These are phyloP conservation scores for Pseudochirops cupreus DNA, from an alignment of 2,797 vertebrate genomes.

Conservation along the genomic window DNA sequence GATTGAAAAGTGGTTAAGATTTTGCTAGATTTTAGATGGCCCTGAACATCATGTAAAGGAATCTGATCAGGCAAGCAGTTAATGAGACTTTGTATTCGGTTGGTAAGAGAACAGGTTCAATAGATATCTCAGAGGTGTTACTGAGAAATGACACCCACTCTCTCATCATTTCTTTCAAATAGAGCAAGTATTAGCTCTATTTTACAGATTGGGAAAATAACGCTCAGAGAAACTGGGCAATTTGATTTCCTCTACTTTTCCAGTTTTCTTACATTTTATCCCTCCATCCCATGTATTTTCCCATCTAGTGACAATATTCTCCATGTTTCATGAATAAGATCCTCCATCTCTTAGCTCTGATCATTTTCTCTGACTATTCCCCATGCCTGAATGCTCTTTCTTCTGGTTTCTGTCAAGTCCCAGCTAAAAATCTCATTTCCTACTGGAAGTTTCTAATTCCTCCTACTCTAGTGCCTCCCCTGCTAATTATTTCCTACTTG, in stretches of 20 bases:
- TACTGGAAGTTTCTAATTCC: constrained; percentile 43
- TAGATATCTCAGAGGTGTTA: not conserved
- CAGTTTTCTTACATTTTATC: no score
- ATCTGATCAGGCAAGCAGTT: not conserved
- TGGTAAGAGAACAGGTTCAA: not conserved
- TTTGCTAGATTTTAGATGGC: not conserved
- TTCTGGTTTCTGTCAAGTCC: not conserved
- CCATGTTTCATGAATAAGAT: no score
- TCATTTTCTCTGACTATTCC: not conserved
- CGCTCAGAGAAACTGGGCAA: no score
- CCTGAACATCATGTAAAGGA: not conserved
- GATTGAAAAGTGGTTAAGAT: not conserved
- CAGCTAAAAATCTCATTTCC: not conserved
- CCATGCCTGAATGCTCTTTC: constrained; percentile 9
- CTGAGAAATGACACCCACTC: no score
- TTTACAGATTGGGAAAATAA: no score
- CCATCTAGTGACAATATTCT: no score
- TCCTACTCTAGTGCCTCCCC: not conserved
- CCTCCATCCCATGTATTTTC: no score
- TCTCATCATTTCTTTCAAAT: no score
- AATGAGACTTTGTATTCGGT: not conserved
- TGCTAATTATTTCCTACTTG: not conserved
- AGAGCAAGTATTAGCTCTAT: no score
- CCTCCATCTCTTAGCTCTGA: no score
- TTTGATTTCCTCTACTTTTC: no score